phyloP scores from a whole-genome alignment of 2,888 invertebrate genomes.

The Frankliniella fusca region DNA sequence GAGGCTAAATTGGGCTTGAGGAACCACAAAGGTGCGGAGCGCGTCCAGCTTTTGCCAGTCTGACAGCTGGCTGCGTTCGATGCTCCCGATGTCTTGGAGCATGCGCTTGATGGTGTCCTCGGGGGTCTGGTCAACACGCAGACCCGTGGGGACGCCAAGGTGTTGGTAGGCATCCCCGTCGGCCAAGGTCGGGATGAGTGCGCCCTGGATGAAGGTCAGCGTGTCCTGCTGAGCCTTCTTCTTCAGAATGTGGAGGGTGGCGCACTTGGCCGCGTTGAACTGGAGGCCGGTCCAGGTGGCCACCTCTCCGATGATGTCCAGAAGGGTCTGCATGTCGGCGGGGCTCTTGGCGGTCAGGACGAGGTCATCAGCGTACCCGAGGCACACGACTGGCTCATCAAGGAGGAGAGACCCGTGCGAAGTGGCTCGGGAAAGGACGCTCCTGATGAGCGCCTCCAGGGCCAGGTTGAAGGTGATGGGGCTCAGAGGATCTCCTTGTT shows the following conservation, averaged over 20 bases:
- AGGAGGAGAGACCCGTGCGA: neutral
- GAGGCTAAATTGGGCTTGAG: neutral
- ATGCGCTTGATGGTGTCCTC: slow-evolving; percentile 27
- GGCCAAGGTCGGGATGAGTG: slow-evolving; percentile 29
- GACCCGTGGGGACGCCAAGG: slow-evolving; percentile 43
- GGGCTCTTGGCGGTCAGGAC: slow-evolving; percentile 33
- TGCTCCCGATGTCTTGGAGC: slow-evolving; percentile 26
- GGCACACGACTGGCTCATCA: neutral
- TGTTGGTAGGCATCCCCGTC: slow-evolving; percentile 40
- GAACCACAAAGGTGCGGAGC: slow-evolving; percentile 38
- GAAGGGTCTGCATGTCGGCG: neutral
- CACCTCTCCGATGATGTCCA: slow-evolving; percentile 26
- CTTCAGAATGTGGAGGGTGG: slow-evolving; percentile 38
- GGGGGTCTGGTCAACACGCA: too few relatives aligned
- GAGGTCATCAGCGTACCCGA: slow-evolving; percentile 40
- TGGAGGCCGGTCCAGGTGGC: too few relatives aligned
- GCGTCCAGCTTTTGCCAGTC: slow-evolving; percentile 41
- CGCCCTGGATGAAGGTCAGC: neutral
- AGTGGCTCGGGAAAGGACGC: neutral
- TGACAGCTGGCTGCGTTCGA: slow-evolving; percentile 35
- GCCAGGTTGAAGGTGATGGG: too few relatives aligned
- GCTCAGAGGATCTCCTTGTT: neutral
- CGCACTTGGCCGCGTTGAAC: slow-evolving; percentile 41
- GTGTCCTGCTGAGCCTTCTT: too few relatives aligned
- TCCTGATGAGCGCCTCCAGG: slow-evolving; percentile 40